Conservation (phyloP, 2,113 vertebrate genomes). For the Cynopterus brachyotis region DNA sequence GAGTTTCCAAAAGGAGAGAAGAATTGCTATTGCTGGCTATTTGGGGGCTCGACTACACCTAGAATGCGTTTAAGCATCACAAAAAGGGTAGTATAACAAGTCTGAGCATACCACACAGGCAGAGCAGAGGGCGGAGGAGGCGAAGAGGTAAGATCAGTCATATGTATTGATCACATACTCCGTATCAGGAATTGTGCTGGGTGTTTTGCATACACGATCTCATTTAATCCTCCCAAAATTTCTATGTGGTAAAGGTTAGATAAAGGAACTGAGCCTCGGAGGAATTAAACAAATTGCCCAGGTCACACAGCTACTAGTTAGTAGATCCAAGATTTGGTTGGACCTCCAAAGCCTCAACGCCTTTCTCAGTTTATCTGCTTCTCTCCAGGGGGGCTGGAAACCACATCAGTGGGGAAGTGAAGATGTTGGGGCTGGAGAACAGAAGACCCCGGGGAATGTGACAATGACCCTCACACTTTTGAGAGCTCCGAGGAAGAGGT, state of each 20-base stretch:
- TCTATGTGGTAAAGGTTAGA: not conserved
- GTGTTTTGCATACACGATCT: not conserved
- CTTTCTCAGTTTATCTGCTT: not conserved
- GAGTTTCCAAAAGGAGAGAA: not conserved
- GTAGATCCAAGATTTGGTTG: not conserved
- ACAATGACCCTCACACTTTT: not conserved
- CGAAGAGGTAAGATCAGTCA: not conserved
- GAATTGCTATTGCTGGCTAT: not conserved
- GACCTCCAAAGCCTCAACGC: not conserved
- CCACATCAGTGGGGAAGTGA: not conserved
- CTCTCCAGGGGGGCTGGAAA: not conserved
- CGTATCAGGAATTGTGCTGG: not conserved
- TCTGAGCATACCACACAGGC: not conserved
- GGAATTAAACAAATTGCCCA: not conserved
- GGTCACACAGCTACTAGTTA: not conserved
- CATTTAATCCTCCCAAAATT: not conserved
- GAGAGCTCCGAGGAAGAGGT: not conserved
- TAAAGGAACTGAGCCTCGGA: not conserved
- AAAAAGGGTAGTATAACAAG: accelerated
- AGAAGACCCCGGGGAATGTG: not conserved
- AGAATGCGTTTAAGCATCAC: not conserved
- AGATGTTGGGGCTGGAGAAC: not conserved
- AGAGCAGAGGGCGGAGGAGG: not conserved
- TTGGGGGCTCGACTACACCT: no score
- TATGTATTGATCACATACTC: not conserved